These are phyloP conservation scores for Euura lappo DNA, from an alignment of 1,140 invertebrate species.

Conservation along the genomic window DNA sequence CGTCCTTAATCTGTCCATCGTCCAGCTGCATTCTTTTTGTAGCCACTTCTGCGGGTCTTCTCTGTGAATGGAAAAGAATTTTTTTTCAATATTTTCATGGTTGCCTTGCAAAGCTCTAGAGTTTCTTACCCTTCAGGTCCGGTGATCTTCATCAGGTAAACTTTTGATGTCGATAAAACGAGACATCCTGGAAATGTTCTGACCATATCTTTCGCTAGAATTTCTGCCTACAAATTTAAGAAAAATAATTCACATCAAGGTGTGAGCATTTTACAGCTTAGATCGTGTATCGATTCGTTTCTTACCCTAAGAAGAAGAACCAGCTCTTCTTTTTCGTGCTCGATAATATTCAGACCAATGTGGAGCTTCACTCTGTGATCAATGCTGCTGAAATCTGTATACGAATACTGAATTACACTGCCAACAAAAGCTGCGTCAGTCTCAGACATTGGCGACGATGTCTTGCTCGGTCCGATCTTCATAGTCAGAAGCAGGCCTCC, in stretches of 20 bases:
- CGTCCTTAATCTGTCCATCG: constrained; percentile 51
- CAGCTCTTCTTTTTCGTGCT: constrained; percentile 63
- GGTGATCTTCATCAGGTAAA: constrained; percentile 62
- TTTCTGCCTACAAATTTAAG: constrained; percentile 44
- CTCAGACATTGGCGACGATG: constrained; percentile 33
- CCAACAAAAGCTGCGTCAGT: constrained; percentile 35
- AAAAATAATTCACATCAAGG: constrained; percentile 11
- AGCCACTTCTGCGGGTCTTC: constrained; percentile 57
- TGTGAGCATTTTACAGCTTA: background rate
- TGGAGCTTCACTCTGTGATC: constrained; percentile 67
- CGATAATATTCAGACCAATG: constrained; percentile 63
- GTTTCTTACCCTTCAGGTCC: constrained; percentile 57
- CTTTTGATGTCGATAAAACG: constrained; percentile 62
- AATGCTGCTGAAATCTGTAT: constrained; percentile 60
- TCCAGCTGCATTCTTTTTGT: constrained; percentile 54
- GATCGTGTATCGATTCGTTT: background rate
- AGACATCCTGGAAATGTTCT: constrained; percentile 58
- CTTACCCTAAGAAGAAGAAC: constrained; percentile 60
- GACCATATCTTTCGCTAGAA: constrained; percentile 50
- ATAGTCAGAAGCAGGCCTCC: constrained; percentile 55
- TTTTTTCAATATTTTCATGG: constrained; percentile 9
- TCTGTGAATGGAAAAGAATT: constrained; percentile 28
- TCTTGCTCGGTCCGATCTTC: constrained; percentile 45
- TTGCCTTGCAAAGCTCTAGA: constrained; percentile 35
- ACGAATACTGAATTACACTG: constrained; percentile 62